These are phyloP conservation scores for Drosophila anomalata DNA, from an alignment of 2,888 invertebrate species.

Conservation along the genomic window DNA sequence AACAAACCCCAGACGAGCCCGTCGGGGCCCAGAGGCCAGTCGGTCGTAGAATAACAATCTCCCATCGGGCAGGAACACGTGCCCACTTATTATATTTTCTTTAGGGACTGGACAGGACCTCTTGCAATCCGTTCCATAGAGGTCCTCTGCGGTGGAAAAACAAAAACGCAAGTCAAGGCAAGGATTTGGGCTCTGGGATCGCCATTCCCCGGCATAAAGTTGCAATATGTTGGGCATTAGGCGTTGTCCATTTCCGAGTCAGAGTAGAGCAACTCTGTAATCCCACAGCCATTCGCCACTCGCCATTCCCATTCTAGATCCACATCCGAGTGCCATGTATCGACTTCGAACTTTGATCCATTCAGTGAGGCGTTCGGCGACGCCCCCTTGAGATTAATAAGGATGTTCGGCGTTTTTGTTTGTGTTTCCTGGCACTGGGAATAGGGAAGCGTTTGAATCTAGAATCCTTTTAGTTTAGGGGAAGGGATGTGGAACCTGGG, in stretches of 20 bases:
- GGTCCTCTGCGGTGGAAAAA: constrained; percentile 44
- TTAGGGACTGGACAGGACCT: constrained; percentile 24
- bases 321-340: constrained; percentile 15
- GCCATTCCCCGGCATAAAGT: constrained; percentile 61
- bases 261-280: not conserved
- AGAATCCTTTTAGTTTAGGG: constrained; percentile 67
- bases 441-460: not conserved
- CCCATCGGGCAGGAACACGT: constrained; percentile 57
- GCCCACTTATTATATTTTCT: constrained; percentile 69
- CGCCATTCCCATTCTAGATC: constrained; percentile 19
- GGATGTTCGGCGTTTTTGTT: constrained; percentile 42
- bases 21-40: constrained; percentile 54
- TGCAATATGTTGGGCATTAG: constrained; percentile 80
- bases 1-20: constrained; percentile 55
- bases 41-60: constrained; percentile 64
- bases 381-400: constrained; percentile 81
- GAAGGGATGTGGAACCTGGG: too few relatives aligned
- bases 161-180: constrained; percentile 49
- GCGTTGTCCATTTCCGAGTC: constrained; percentile 2
- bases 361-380: constrained; percentile 52
- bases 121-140: constrained; percentile 42
- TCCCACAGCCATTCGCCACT: constrained; percentile 7
- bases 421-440: not conserved
- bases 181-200: constrained; percentile 15
- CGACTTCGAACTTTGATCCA: constrained; percentile 4